phyloP scores from a whole-genome alignment of 2,797 vertebrate genomes.

The Catamblyrhynchus diadema region DNA sequence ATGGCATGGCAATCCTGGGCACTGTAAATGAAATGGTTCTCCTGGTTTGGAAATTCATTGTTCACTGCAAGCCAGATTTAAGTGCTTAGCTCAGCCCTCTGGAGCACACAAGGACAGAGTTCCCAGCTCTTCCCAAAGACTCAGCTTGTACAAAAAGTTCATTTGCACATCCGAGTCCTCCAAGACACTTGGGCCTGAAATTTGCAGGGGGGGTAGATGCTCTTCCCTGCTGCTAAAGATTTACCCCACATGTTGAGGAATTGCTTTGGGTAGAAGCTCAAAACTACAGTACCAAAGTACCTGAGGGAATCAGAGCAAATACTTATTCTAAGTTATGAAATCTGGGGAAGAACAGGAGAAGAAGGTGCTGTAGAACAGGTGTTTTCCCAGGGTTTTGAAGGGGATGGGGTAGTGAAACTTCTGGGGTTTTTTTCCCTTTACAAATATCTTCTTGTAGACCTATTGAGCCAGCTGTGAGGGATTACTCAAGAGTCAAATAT shows the following conservation, averaged over 20 bases:
- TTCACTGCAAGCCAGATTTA: background rate
- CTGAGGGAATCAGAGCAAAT: background rate
- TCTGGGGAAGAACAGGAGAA: background rate
- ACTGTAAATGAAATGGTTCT: background rate
- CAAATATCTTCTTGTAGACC: background rate
- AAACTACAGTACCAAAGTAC: background rate
- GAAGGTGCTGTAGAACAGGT: background rate
- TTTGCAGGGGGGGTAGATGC: background rate
- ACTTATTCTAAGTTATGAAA: background rate
- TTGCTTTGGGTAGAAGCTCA: background rate
- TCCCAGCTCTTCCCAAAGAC: background rate
- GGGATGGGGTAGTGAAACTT: background rate
- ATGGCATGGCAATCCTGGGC: background rate
- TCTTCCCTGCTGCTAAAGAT: background rate
- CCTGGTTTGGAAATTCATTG: background rate
- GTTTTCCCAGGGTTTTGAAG: background rate
- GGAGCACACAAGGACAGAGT: background rate
- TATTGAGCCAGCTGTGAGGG: background rate
- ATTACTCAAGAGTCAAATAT: background rate
- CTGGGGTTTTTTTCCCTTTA: background rate
- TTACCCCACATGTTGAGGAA: background rate
- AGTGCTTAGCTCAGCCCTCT: background rate
- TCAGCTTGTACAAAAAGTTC: background rate
- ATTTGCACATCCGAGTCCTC: background rate
- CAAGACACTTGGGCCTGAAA: background rate